Base-by-base conservation (phyloP, 2,888 invertebrate genomes). In the Cremastinae sp. region DNA sequence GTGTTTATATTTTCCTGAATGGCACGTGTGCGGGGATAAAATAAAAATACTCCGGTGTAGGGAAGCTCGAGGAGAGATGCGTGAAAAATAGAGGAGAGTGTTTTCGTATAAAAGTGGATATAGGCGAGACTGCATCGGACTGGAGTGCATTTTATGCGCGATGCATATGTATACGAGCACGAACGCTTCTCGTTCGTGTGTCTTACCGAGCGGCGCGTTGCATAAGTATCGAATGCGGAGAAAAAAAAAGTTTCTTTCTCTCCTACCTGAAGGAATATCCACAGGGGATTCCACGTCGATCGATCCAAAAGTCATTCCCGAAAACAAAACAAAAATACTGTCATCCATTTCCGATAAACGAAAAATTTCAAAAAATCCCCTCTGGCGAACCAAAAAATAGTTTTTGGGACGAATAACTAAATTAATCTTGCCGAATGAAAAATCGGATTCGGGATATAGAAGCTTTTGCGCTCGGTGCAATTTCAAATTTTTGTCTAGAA, bases 191-290 rank as follows among this genome's bases (percentile, higher is more conserved):
- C 51, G 68, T 78, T 20, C 59, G 66, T 58, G 53, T 28, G 2
- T 28, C 28, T 28, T 5, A 5, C 43, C 20, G 58, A 78, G 62
- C 65, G 49, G 61, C 69, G 49, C 51, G 70, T 76, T 72, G 76
- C 75, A 64, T 79, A 82, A 81, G 75, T 77, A 66, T 78, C 75
- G 78, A 80, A 79, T 78, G 70, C 78, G 80, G 70, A 64, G 62
- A 78, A 79, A 47, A 72, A 10, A 47, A 58, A n/a, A n/a, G n/a
- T n/a, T 47, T 45, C 36, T 49, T 20, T 56, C 36, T 12, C 49
- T 43, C 34, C 36, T 20, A 20, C n/a, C 28, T 43, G 18, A n/a
- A 2, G 59, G 14, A 14, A 45, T 16, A 16, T 45, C 45, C 7
- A 45, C 28, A 28, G 28, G 28, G 5, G 5, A 28, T 28, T 28